Evolutionary conservation across 2,888 invertebrate species (phyloP).

Genomic region (Trichogramma evanescens): DNA sequence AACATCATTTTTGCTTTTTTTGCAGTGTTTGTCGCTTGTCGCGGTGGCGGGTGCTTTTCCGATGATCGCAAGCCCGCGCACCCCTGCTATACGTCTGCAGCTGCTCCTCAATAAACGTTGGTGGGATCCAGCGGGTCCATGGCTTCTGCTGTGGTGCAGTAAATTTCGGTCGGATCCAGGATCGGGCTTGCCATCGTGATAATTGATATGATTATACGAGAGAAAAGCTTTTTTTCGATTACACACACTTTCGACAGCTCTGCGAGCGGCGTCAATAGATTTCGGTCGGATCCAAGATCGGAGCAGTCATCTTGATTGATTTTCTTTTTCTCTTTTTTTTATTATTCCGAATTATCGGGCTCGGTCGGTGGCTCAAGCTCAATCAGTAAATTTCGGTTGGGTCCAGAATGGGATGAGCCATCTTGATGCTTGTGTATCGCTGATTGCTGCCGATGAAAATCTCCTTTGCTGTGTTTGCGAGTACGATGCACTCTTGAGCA

Average conservation of each 20-base stretch:
- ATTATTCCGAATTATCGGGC: too few species aligned
- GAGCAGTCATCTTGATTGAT: background rate
- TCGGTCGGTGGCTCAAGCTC: too few species aligned
- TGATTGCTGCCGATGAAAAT: too few species aligned
- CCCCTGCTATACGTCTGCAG: background rate
- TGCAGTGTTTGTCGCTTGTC: background rate
- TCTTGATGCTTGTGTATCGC: too few species aligned
- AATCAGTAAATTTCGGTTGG: too few species aligned
- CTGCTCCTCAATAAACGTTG: constrained; percentile 2
- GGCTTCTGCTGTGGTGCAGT: constrained; percentile 26
- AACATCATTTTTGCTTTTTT: constrained; percentile 10
- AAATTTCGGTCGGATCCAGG: constrained; percentile 42
- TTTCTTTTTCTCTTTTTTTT: too few species aligned
- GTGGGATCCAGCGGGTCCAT: background rate
- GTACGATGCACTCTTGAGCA: too few species aligned
- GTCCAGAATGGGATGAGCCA: too few species aligned
- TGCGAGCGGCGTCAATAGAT: background rate
- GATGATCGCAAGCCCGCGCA: background rate
- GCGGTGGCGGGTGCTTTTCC: constrained; percentile 10
- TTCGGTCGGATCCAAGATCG: constrained; percentile 10
- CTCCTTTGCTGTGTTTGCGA: too few species aligned
- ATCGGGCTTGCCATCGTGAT: constrained; percentile 32
- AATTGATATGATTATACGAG: constrained; percentile 29
- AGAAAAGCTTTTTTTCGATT: constrained; percentile 13
- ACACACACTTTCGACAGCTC: constrained; percentile 10